phyloP scores from a whole-genome alignment of 2,797 vertebrate genomes.

The Spinus pinus region DNA sequence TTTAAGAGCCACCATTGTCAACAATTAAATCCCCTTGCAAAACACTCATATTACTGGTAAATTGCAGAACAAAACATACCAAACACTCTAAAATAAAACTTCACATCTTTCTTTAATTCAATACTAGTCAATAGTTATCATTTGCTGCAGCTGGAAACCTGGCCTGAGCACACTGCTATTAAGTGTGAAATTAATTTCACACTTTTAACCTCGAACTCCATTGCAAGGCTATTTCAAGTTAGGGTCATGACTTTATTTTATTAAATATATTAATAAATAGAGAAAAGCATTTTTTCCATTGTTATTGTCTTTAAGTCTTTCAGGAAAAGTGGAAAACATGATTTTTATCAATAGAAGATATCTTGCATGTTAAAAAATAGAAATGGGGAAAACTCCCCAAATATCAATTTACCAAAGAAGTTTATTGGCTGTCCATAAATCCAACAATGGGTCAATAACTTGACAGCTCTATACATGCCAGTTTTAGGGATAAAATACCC shows the following conservation, averaged over 20 bases:
- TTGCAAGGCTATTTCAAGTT: not conserved
- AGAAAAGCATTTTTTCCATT: not conserved
- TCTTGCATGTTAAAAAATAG: not conserved
- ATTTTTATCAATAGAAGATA: not conserved
- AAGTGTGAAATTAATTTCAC: not conserved
- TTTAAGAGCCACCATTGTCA: not conserved
- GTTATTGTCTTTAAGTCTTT: not conserved
- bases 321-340: not conserved
- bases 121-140: not conserved
- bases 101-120: not conserved
- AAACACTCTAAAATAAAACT: not conserved
- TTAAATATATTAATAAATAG: not conserved
- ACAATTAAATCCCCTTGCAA: not conserved
- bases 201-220: not conserved
- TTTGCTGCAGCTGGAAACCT: not conserved
- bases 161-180: not conserved
- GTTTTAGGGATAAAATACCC: not conserved
- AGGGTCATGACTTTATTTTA: not conserved
- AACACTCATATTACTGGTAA: not conserved
- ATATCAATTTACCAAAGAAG: not conserved
- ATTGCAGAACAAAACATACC: not conserved
- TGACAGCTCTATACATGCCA: not conserved
- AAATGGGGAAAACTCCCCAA: not conserved
- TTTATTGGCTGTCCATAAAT: not conserved
- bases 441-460: too few relatives aligned